Conservation (phyloP, 1,140 invertebrate species). For the Chionoecetes opilio region DNA sequence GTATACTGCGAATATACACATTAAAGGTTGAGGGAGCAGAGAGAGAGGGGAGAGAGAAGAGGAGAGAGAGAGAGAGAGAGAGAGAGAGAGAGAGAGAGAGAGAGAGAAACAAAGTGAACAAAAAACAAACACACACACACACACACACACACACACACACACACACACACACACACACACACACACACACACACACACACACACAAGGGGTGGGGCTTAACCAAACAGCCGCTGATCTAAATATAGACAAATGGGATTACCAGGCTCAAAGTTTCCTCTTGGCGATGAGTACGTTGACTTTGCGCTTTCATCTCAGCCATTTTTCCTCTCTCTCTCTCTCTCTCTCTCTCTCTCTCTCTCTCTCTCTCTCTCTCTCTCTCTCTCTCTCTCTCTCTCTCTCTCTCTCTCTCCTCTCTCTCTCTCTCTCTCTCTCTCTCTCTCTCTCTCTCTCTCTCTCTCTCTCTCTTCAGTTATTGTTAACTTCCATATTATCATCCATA, state of each 20-base stretch:
- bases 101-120: not conserved
- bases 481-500: no score
- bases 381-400: conserved; percentile 24
- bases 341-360: no score
- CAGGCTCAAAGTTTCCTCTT: not conserved
- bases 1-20: no score
- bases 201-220: not conserved
- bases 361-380: not conserved
- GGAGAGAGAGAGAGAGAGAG: not conserved
- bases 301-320: no score
- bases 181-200: no score
- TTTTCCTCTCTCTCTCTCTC: no score
- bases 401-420: conserved; percentile 27
- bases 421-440: conserved; percentile 17
- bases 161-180: no score
- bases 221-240: not conserved
- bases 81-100: not conserved
- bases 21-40: no score
- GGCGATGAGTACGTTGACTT: not conserved
- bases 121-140: no score
- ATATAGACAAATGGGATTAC: conserved; percentile 10
- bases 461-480: no score
- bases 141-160: no score
- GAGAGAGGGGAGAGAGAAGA: no score
- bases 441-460: not conserved